phyloP scores from a whole-genome alignment of 2,797 vertebrate species.

The Muscicapa striata region DNA sequence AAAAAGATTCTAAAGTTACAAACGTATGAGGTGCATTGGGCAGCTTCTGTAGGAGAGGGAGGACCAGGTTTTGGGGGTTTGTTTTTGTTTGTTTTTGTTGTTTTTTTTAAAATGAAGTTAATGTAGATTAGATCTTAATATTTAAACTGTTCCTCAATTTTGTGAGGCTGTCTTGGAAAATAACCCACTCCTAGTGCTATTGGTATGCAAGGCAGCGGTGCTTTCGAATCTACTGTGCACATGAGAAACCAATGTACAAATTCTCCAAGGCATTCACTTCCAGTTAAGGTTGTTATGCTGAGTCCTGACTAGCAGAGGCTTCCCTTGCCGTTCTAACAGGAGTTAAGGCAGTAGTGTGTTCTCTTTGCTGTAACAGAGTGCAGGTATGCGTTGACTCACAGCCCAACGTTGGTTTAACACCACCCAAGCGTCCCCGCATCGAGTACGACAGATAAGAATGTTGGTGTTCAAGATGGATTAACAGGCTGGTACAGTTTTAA shows the following conservation, averaged over 20 bases:
- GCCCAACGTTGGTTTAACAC: conserved; percentile 77
- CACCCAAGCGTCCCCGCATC: conserved; percentile 71
- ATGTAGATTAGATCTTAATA: conserved; percentile 87
- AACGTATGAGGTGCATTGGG: conserved; percentile 83
- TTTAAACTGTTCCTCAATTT: conserved; percentile 91
- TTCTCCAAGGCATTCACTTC: conserved; percentile 79
- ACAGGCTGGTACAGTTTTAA: conserved; percentile 79
- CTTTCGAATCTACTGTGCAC: conserved; percentile 82
- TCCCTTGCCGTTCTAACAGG: conserved; percentile 75
- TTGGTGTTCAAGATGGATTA: conserved; percentile 77
- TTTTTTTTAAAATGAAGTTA: conserved; percentile 70
- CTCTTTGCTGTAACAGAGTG: conserved; percentile 76
- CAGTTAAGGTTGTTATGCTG: conserved; percentile 72
- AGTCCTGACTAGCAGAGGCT: conserved; percentile 77
- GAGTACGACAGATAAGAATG: conserved; percentile 73
- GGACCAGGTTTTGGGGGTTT: conserved; percentile 77
- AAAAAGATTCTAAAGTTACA: conserved; percentile 69
- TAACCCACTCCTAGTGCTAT: conserved; percentile 84
- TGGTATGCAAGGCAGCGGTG: conserved; percentile 85
- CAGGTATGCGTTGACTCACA: conserved; percentile 77
- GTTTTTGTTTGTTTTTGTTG: conserved; percentile 48
- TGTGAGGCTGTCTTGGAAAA: conserved; percentile 92
- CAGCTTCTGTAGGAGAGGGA: conserved; percentile 82
- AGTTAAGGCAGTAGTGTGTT: conserved; percentile 68
- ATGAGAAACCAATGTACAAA: conserved; percentile 81